phyloP scores from a whole-genome alignment of 2,113 vertebrate genomes.

The Menura novaehollandiae region DNA sequence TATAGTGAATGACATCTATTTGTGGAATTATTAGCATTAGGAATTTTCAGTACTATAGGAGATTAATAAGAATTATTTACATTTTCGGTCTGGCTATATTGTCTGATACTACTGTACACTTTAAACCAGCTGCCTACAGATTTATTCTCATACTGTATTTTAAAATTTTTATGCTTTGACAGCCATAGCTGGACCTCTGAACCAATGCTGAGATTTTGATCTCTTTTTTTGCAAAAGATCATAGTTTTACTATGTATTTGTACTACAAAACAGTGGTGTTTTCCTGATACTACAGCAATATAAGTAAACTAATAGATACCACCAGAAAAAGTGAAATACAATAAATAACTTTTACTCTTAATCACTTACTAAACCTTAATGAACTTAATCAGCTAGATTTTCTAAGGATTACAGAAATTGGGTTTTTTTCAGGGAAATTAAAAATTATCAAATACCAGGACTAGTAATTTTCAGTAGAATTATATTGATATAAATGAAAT shows the following conservation, averaged over 20 bases:
- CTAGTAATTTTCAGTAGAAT: background rate
- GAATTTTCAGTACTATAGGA: background rate
- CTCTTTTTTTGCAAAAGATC: background rate
- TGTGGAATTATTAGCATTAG: background rate
- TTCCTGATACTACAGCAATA: background rate
- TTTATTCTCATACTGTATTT: background rate
- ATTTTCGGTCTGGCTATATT: background rate
- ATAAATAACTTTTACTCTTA: background rate
- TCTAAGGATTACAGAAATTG: background rate
- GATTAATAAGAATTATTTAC: background rate
- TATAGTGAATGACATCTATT: background rate
- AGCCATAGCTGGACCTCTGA: background rate
- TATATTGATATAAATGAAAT: background rate
- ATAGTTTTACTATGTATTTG: background rate
- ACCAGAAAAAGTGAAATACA: background rate
- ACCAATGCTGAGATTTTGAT: background rate
- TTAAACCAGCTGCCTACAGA: background rate
- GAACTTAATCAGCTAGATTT: background rate
- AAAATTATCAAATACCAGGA: background rate
- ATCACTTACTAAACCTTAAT: background rate
- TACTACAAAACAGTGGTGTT: background rate
- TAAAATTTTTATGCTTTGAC: background rate
- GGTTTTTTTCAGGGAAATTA: rapidly evolving
- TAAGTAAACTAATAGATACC: background rate
- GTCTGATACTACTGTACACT: background rate